A percentile compares a stretch with the other conserved stretches of the same genome.
Conservation (phyloP, 2,888 invertebrate species). For the Empis livida region DNA sequence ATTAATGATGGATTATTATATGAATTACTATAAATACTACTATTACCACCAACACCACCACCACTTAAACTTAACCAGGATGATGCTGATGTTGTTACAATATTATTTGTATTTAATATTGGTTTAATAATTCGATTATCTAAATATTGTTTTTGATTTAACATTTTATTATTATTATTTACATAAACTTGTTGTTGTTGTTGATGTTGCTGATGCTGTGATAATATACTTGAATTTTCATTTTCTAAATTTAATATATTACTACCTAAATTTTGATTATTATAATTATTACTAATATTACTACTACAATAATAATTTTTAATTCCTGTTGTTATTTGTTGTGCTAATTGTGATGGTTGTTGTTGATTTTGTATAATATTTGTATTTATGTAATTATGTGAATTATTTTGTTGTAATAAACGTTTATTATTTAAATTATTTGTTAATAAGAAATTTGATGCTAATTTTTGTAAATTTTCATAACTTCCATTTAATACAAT, state of each 20-base stretch:
- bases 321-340: constrained; percentile 14
- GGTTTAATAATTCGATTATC: not conserved
- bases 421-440: not conserved
- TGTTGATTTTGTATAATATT: constrained; percentile 23
- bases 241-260: too few species aligned
- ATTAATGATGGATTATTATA: not conserved
- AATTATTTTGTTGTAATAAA: not conserved
- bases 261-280: too few species aligned
- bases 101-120: not conserved
- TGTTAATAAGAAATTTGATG: constrained; percentile 24
- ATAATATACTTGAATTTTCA: constrained; percentile 1
- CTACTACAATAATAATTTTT: not conserved
- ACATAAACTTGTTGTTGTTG: not conserved
- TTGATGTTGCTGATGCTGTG: constrained; percentile 3
- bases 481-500: constrained; percentile 26
- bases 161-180: not conserved
- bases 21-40: constrained; percentile 17
- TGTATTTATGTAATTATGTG: constrained; percentile 14
- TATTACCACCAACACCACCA: constrained; percentile 20
- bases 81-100: constrained; percentile 14
- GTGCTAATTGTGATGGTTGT: constrained; percentile 15
- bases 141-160: not conserved
- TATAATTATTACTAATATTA: too few species aligned
- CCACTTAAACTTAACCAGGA: constrained; percentile 27
- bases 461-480: constrained; percentile 33